These are phyloP conservation scores for Bombylius discolor DNA, from an alignment of 2,888 invertebrate species.

Conservation along the genomic window DNA sequence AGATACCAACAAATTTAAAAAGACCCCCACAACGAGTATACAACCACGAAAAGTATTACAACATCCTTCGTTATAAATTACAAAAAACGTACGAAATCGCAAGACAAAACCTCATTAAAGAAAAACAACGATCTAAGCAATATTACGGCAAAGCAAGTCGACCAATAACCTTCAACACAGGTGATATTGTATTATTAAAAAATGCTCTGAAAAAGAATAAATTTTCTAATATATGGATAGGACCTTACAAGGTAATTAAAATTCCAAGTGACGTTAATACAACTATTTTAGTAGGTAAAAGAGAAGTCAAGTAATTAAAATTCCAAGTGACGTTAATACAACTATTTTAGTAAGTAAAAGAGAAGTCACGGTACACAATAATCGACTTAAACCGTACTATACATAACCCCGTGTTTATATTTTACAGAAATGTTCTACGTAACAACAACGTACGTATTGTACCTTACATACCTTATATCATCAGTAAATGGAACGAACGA, in stretches of 20 bases:
- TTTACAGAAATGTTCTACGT: too few relatives aligned
- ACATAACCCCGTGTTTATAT: too few relatives aligned
- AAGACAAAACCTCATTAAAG: neutral
- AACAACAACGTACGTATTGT: too few relatives aligned
- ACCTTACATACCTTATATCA: too few relatives aligned
- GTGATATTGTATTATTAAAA: too few relatives aligned
- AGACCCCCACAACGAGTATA: neutral
- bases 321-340: too few relatives aligned
- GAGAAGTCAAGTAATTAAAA: too few relatives aligned
- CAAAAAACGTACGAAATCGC: slow-evolving; percentile 2
- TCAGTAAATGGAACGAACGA: too few relatives aligned
- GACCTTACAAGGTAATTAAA: neutral
- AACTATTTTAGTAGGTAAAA: neutral
- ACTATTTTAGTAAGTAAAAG: too few relatives aligned
- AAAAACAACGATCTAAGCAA: neutral
- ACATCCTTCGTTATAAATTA: neutral
- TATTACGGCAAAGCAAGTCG: neutral
- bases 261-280: neutral
- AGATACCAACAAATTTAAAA: neutral
- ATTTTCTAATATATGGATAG: neutral
- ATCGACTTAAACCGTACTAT: neutral
- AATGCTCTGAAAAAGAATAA: neutral
- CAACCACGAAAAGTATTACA: neutral
- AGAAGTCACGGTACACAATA: too few relatives aligned
- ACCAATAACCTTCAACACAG: neutral